A percentile compares a stretch with the other conserved stretches of the same genome.
These are phyloP conservation scores for Lamprologus ornatipinnis DNA, from an alignment of 2,113 vertebrate species.

Conservation along the genomic window DNA sequence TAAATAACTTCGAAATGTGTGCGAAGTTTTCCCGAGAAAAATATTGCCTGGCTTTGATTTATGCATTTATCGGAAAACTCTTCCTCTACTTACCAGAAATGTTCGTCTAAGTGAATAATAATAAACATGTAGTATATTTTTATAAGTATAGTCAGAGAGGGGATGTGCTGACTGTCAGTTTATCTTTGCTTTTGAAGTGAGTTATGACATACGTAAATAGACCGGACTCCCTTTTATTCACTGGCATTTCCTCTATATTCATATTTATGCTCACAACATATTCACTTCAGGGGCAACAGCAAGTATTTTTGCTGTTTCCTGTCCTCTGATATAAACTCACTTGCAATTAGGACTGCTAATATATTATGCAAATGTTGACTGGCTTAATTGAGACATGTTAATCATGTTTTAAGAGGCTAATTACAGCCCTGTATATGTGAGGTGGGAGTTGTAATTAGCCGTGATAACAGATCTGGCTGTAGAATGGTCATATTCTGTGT, in stretches of 20 bases:
- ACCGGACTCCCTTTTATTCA: constrained; percentile 12
- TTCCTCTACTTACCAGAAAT: constrained; percentile 27
- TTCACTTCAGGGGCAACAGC: constrained; percentile 52
- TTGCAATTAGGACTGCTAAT: constrained; percentile 95
- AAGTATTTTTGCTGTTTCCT: constrained; percentile 74
- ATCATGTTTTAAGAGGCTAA: constrained; percentile 99
- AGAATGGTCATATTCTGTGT: constrained; percentile 60
- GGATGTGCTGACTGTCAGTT: constrained; percentile 12
- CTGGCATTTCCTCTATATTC: constrained; percentile 3
- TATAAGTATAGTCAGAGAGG: not conserved
- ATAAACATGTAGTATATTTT: constrained; percentile 36
- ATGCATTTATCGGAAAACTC: constrained; percentile 33
- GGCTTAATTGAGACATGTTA: constrained; percentile 97
- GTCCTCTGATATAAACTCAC: constrained; percentile 81
- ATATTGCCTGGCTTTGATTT: constrained; percentile 42
- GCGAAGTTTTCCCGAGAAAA: constrained; percentile 40
- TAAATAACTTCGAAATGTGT: constrained; percentile 56
- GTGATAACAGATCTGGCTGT: constrained; percentile 87
- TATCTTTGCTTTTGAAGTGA: constrained; percentile 37
- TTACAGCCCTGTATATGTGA: constrained; percentile 99
- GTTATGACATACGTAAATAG: constrained; percentile 30
- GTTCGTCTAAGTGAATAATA: constrained; percentile 37
- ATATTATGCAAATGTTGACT: constrained; percentile 99
- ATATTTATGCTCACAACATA: constrained; percentile 3
- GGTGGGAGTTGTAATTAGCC: constrained; percentile 99